Evolutionary conservation across 2,113 vertebrate genomes (phyloP).

Genomic region (Apaloderma vittatum): DNA sequence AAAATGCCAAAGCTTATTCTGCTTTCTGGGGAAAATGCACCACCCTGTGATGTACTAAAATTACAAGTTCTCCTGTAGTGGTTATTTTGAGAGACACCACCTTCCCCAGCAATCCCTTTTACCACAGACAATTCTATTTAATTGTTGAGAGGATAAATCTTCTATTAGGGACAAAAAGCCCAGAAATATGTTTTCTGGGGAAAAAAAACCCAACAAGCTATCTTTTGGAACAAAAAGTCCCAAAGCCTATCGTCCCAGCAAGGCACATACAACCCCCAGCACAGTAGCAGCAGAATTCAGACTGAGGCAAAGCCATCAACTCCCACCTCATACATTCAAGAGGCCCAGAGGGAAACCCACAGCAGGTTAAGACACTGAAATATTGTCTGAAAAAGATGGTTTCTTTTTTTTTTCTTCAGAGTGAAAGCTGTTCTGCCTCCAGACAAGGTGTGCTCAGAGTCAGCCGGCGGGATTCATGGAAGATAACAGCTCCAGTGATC

Average conservation of each 20-base stretch:
- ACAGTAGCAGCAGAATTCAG: conserved; percentile 23
- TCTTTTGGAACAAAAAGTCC: not conserved
- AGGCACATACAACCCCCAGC: not conserved
- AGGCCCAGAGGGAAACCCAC: not conserved
- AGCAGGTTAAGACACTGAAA: conserved; percentile 35
- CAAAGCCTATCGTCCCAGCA: not conserved
- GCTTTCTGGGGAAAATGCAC: not conserved
- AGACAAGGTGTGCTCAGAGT: not conserved
- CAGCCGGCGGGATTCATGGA: not conserved
- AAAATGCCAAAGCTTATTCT: not conserved
- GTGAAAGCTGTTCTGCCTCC: not conserved
- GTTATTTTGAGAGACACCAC: not conserved
- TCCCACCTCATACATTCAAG: conserved; percentile 26
- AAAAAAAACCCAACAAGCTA: not conserved
- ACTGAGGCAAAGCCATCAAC: not conserved
- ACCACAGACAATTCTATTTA: not conserved
- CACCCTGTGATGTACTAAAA: not conserved
- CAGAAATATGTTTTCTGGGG: not conserved
- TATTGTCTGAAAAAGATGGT: not conserved
- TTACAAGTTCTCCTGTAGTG: not conserved
- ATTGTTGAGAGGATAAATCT: not conserved
- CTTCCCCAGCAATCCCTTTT: not conserved
- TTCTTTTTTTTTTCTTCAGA: not conserved
- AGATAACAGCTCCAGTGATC: not conserved
- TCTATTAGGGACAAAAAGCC: not conserved